These are phyloP conservation scores for Apis mellifera DNA, from an alignment of 1,140 invertebrate genomes.

Conservation along the genomic window Amel_HAv3.1 CM009936.2:599001-599500, in stretches of 20 bases:
- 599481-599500: background rate
- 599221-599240: background rate
- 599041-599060: slow-evolving; percentile 18
- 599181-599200: background rate
- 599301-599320: background rate
- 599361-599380: too few relatives aligned
- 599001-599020: slow-evolving; percentile 11
- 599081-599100: background rate
- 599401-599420: background rate
- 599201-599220: background rate
- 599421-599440: background rate
- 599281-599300: background rate
- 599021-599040: slow-evolving; percentile 33
- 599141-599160: too few relatives aligned
- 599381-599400: background rate
- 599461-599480: background rate
- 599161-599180: background rate
- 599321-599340: background rate
- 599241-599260: background rate
- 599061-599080: background rate
- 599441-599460: background rate
- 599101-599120: background rate
- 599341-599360: background rate
- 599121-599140: background rate
- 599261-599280: background rate